Evolutionary conservation across 2,888 invertebrate genomes (phyloP).

Genomic region (Tipula lateralis): DNA sequence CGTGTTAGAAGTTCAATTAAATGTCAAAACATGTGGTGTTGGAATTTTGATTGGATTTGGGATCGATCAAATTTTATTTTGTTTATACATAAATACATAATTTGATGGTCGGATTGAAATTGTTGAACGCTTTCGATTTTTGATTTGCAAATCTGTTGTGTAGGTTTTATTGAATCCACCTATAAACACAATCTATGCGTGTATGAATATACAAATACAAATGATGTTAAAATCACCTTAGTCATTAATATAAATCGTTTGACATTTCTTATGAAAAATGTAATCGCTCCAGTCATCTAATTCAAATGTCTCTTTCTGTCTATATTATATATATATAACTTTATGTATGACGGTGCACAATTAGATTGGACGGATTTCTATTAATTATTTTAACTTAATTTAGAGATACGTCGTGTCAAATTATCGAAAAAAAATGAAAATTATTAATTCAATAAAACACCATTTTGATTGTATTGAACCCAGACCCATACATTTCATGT

Average conservation of each 20-base stretch:
- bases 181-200: too few relatives aligned
- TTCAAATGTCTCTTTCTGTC: too few relatives aligned
- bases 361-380: neutral
- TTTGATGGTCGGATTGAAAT: neutral
- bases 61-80: neutral
- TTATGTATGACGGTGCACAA: neutral
- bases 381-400: conserved; percentile 5
- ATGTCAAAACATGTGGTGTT: conserved; percentile 19
- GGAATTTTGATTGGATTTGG: conserved; percentile 20
- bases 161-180: neutral
- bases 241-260: neutral
- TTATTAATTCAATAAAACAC: neutral
- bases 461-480: neutral
- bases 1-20: neutral
- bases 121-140: neutral
- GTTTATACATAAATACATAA: neutral
- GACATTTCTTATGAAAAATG: neutral
- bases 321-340: neutral
- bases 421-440: too few relatives aligned
- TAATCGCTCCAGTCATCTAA: neutral
- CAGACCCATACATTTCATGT: neutral
- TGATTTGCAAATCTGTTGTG: neutral
- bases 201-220: neutral
- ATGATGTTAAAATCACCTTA: neutral
- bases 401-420: neutral